These are phyloP conservation scores for Botrylloides violaceus DNA, from an alignment of 23 tunicate species.

Conservation along the genomic window DNA sequence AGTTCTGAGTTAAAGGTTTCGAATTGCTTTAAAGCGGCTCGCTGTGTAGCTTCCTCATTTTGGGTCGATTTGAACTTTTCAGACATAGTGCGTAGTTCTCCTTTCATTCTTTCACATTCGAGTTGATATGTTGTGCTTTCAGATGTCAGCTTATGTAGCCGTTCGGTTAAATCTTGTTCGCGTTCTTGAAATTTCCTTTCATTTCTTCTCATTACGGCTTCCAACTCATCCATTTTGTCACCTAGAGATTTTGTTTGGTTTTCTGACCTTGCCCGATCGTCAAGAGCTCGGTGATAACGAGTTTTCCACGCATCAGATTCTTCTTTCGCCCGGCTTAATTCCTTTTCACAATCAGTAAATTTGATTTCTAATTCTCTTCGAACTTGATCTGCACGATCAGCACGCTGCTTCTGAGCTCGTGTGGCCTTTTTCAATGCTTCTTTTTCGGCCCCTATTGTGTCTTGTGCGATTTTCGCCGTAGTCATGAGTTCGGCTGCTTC, in stretches of 20 bases:
- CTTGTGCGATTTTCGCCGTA: conserved; percentile 41
- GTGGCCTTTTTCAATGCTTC: conserved; percentile 65
- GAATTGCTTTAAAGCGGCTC: conserved; percentile 49
- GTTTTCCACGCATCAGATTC: conserved; percentile 86
- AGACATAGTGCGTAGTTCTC: conserved; percentile 24
- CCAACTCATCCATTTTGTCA: conserved; percentile 39
- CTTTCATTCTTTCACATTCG: conserved; percentile 42
- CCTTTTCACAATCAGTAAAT: conserved; percentile 44
- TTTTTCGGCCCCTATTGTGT: conserved; percentile 52
- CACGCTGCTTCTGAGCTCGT: conserved; percentile 48
- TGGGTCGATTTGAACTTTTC: conserved; percentile 44
- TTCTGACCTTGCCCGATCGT: conserved; percentile 56
- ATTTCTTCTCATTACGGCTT: conserved; percentile 45
- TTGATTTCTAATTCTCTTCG: conserved; percentile 31
- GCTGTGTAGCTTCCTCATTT: conserved; percentile 49
- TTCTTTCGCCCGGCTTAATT: conserved; percentile 51
- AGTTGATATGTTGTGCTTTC: conserved; percentile 40
- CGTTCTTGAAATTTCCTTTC: conserved; percentile 28
- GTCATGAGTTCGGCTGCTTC: conserved; percentile 62
- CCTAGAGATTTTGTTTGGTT: conserved; percentile 62
- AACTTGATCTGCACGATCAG: conserved; percentile 58
- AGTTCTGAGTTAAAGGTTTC: conserved; percentile 49
- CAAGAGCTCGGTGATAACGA: conserved; percentile 69
- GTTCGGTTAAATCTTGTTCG: conserved; percentile 50
- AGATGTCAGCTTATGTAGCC: conserved; percentile 59